Conservation (phyloP, 2,797 vertebrate species). For the Pipistrellus pygmaeus region DNA sequence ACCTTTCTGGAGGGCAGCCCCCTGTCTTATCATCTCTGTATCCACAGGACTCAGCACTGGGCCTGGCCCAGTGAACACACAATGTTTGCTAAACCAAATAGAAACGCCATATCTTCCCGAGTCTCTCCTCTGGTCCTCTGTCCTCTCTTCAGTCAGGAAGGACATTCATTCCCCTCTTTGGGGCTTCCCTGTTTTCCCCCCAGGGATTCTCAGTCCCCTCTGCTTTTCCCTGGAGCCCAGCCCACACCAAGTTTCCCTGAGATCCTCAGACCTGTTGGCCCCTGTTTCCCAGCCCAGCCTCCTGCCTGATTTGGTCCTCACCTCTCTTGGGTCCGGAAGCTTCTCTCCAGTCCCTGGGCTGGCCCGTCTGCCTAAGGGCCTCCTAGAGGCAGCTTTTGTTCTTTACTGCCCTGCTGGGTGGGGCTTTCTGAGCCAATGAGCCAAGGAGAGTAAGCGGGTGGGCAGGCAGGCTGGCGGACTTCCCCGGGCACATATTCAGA, state of each 20-base stretch:
- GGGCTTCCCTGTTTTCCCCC: neutral
- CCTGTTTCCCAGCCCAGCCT: neutral
- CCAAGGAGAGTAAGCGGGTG: constrained; percentile 67
- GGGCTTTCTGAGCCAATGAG: constrained; percentile 74
- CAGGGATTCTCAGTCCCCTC: neutral
- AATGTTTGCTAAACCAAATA: neutral
- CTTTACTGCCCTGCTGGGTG: constrained; percentile 64
- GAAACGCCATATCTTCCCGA: neutral
- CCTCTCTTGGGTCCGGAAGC: constrained; percentile 36
- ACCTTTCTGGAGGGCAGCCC: neutral
- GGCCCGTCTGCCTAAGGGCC: constrained; percentile 37
- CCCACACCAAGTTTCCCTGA: neutral
- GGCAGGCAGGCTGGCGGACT: constrained; percentile 39
- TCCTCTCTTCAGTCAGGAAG: neutral
- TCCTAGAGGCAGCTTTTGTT: constrained; percentile 77
- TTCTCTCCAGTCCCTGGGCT: neutral
- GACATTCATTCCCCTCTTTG: neutral
- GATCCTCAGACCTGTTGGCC: neutral
- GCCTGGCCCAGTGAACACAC: neutral
- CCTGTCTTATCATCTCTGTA: neutral
- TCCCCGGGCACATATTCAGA: constrained; percentile 55
- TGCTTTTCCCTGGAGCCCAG: neutral
- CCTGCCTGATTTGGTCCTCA: constrained; percentile 47
- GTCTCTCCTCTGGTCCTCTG: neutral
- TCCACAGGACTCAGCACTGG: neutral